Evolutionary conservation across 2,797 vertebrate species (phyloP), one percentile per base, ranked within the genome.

Genomic region (Epinephelus coioides): DNA sequence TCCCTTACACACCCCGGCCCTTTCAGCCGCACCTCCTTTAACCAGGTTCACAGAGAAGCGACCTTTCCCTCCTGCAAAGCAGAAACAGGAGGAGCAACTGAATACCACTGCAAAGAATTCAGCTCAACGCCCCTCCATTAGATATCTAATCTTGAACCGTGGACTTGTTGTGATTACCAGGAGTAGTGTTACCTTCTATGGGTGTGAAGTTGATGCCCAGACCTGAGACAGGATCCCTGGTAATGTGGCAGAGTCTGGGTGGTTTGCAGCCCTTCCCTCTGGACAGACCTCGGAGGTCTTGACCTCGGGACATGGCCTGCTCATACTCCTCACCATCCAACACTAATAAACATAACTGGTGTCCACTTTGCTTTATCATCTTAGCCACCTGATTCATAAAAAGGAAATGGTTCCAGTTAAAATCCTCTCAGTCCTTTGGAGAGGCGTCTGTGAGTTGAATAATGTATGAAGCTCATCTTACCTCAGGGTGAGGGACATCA

Each of bases 231-330:
- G 90, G 85, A 50, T 96, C 94, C 89, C 88, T 96, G 0, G 23
- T 83, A 79, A 99, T 25, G 79, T 97, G 94, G 90, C 97, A 99
- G 67, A 99, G 93, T 67, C 96, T 94, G 0, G 98, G 97, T 30
- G 93, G 92, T 77, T 95, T 87, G 63, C 91, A 93, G 23, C 30
- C 63, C 23, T 88, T 90, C 30, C 86, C 93, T 46, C 47, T 86
- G 60, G 55, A 73, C 21, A 95, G 69, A 50, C 43, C 25, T 55
- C 40, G 79, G 25, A 95, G 81, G 79, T 95, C 91, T 8, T 79
- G 88, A 54, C 91, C 94, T 64, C 79, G 86, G 15, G 90, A 82
- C 65, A 89, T 76, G 19, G 92, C 94, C 44, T 87, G 80, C 23
- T 97, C 93, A 0, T 97, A 96, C 60, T 95, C 84, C 0, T 84